phyloP scores from a whole-genome alignment of 2,888 invertebrate species.

The Chromoteleia sp. region DNA sequence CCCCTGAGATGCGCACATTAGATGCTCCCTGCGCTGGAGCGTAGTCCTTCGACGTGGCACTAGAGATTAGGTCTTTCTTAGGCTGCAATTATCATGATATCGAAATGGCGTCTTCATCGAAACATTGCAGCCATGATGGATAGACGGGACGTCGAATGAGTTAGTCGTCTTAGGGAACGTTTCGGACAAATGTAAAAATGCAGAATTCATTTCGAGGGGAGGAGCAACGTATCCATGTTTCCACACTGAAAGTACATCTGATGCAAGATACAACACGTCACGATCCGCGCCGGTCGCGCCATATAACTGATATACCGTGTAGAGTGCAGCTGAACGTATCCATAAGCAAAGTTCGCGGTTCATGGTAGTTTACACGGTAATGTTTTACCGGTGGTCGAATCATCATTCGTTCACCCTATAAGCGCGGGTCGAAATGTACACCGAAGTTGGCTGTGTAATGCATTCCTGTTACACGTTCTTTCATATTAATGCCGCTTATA shows the following conservation, averaged over 20 bases:
- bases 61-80: no score
- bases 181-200: slow-evolving; percentile 17
- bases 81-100: background rate
- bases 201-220: slow-evolving; percentile 50
- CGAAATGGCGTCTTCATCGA: background rate
- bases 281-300: slow-evolving; percentile 80
- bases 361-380: slow-evolving; percentile 78
- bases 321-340: slow-evolving; percentile 78
- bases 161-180: slow-evolving; percentile 14
- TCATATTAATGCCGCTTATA: background rate
- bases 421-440: slow-evolving; percentile 20
- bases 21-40: background rate
- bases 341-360: slow-evolving; percentile 73
- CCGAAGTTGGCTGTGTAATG: slow-evolving; percentile 7
- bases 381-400: slow-evolving; percentile 79
- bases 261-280: slow-evolving; percentile 84
- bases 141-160: slow-evolving; percentile 7
- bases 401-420: slow-evolving; percentile 78
- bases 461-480: background rate
- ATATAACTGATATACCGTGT: slow-evolving; percentile 80
- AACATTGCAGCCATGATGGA: slow-evolving; percentile 2
- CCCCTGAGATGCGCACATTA: background rate
- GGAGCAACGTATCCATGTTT: slow-evolving; percentile 82
- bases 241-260: slow-evolving; percentile 84
- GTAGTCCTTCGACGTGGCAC: background rate